phyloP scores from a whole-genome alignment of 2,113 vertebrate species.

The Pteruthius melanotis region DNA sequence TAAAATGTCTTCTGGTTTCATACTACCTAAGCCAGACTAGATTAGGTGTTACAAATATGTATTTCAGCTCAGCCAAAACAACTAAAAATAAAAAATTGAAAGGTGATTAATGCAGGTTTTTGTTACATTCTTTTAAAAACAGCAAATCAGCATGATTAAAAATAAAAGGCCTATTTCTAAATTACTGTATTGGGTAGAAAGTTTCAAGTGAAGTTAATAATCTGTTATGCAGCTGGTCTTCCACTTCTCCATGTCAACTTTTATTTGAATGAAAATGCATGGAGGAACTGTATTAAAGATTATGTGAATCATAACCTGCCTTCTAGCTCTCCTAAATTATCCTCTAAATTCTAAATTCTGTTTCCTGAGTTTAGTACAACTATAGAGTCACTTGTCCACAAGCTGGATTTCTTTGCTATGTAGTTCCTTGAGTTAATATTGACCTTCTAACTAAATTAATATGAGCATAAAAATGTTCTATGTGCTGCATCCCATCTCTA shows the following conservation, averaged over 20 bases:
- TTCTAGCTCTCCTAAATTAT: background rate
- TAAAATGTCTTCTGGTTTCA: background rate
- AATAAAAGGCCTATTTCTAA: background rate
- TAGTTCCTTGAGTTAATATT: constrained; percentile 17
- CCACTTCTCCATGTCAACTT: background rate
- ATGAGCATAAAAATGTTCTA: background rate
- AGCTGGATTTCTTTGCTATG: background rate
- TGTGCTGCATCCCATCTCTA: background rate
- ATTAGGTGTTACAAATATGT: background rate
- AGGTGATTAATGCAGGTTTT: background rate
- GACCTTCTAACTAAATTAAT: constrained; percentile 35
- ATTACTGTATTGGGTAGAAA: background rate
- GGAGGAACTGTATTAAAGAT: background rate
- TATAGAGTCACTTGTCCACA: background rate
- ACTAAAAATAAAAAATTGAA: background rate
- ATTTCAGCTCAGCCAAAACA: background rate
- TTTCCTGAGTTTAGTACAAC: background rate
- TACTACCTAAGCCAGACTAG: background rate
- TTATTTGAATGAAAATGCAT: background rate
- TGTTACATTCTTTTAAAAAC: background rate
- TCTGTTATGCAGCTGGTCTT: background rate
- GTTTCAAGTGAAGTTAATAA: background rate
- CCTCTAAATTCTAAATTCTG: background rate
- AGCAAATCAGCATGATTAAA: background rate
- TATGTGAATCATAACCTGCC: background rate